Conservation (phyloP, 2,797 vertebrate genomes). For the Argyrosomus regius region DNA sequence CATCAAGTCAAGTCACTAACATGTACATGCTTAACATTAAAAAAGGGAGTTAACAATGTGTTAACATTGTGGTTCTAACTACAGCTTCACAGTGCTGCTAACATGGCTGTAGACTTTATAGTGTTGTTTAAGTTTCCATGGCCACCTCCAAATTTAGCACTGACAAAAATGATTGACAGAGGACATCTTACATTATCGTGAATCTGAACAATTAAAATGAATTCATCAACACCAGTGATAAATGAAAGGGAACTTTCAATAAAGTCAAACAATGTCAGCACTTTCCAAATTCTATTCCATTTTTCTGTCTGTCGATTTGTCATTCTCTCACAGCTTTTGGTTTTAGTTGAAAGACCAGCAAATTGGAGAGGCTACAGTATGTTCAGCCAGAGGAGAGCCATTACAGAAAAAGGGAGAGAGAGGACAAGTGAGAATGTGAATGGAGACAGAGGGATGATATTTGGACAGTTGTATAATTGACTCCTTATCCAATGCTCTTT, state of each 20-base stretch:
- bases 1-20: too few species aligned
- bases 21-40: too few species aligned
- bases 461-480: constrained; percentile 81
- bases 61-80: neutral
- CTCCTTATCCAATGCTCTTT: constrained; percentile 72
- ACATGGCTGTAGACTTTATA: neutral
- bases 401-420: constrained; percentile 34
- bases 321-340: constrained; percentile 32
- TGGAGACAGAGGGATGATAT: constrained; percentile 64
- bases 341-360: constrained; percentile 64
- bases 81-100: neutral
- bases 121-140: neutral
- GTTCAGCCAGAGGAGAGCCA: constrained; percentile 38
- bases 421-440: constrained; percentile 38
- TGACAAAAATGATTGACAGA: constrained; percentile 11
- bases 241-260: constrained; percentile 13
- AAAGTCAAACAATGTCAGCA: constrained; percentile 20
- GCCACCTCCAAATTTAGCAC: neutral
- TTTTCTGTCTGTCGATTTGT: constrained; percentile 24
- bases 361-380: constrained; percentile 57
- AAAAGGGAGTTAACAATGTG: too few species aligned
- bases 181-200: neutral
- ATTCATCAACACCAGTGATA: constrained; percentile 17
- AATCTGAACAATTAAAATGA: neutral
- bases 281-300: constrained; percentile 20